Evolutionary conservation across 2,888 invertebrate genomes (phyloP).

Genomic region (Pammene fasciana): DNA sequence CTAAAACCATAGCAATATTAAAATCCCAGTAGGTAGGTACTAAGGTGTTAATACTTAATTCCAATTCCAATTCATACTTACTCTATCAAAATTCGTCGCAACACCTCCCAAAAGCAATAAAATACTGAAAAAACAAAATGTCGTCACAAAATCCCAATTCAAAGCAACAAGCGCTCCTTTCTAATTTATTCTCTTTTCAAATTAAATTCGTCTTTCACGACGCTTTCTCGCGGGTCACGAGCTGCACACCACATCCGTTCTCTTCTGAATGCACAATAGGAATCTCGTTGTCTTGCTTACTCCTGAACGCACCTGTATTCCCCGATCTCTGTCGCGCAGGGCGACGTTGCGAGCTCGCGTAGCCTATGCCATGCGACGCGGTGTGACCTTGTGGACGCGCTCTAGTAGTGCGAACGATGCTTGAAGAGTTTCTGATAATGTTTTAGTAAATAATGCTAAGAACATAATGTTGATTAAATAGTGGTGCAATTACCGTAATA

Average conservation of each 20-base stretch:
- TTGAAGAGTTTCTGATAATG: slow-evolving; percentile 54
- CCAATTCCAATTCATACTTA: no score
- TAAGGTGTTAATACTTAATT: no score
- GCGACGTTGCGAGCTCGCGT: slow-evolving; percentile 72
- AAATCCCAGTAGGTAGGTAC: no score
- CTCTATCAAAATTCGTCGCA: no score
- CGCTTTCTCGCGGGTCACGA: slow-evolving; percentile 81
- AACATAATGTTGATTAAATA: slow-evolving; percentile 17
- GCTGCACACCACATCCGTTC: slow-evolving; percentile 77
- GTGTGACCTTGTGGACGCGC: slow-evolving; percentile 75
- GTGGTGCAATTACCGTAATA: slow-evolving; percentile 26
- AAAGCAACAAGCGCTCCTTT: slow-evolving; percentile 55
- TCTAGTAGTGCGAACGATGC: slow-evolving; percentile 57
- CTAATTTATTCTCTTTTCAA: slow-evolving; percentile 74
- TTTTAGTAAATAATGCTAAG: slow-evolving; percentile 50
- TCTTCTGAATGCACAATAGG: slow-evolving; percentile 75
- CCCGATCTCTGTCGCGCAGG: slow-evolving; percentile 53
- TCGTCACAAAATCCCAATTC: slow-evolving; percentile 14
- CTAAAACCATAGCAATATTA: no score
- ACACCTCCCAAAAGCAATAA: background rate
- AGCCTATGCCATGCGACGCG: slow-evolving; percentile 54
- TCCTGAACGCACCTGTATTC: slow-evolving; percentile 37
- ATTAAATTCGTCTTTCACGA: slow-evolving; percentile 64
- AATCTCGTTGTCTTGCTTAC: slow-evolving; percentile 62
- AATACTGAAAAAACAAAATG: slow-evolving; percentile 18